Conservation (phyloP, 2,113 vertebrate species). For the Eulacestoma nigropectus region DNA sequence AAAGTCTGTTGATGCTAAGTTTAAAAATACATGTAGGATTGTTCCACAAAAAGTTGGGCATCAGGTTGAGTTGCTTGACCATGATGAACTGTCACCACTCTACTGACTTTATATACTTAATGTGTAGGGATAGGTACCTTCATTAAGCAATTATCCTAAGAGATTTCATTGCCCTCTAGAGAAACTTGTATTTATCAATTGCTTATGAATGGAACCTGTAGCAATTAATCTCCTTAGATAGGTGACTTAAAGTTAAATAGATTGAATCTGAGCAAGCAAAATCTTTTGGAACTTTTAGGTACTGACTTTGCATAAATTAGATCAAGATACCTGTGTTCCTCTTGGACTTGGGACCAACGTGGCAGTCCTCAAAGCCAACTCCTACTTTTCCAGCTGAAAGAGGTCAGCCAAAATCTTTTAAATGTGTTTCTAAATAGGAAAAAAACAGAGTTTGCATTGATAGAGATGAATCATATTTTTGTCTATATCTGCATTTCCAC, state of each 20-base stretch:
- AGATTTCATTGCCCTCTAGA: not conserved
- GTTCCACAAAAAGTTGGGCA: not conserved
- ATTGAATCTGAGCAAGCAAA: not conserved
- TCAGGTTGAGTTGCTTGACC: not conserved
- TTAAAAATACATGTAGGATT: not conserved
- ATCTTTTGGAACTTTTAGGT: not conserved
- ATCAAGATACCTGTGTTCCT: not conserved
- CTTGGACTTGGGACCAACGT: too few species aligned
- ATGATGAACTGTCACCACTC: not conserved
- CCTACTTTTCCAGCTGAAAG: not conserved
- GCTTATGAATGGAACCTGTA: not conserved
- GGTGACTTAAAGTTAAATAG: not conserved
- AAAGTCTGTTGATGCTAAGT: not conserved
- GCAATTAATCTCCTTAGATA: not conserved
- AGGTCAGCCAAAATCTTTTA: not conserved
- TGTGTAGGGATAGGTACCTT: not conserved
- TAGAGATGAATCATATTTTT: not conserved
- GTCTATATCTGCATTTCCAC: not conserved
- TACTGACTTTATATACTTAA: not conserved
- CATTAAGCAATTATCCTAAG: not conserved
- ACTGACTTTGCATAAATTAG: not conserved
- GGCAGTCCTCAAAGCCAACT: not conserved
- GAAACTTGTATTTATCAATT: not conserved
- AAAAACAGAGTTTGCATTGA: not conserved
- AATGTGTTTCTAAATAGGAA: not conserved